These are phyloP conservation scores for Eretmochelys imbricata DNA, from an alignment of 2,113 vertebrate species.

Conservation along the genomic window DNA sequence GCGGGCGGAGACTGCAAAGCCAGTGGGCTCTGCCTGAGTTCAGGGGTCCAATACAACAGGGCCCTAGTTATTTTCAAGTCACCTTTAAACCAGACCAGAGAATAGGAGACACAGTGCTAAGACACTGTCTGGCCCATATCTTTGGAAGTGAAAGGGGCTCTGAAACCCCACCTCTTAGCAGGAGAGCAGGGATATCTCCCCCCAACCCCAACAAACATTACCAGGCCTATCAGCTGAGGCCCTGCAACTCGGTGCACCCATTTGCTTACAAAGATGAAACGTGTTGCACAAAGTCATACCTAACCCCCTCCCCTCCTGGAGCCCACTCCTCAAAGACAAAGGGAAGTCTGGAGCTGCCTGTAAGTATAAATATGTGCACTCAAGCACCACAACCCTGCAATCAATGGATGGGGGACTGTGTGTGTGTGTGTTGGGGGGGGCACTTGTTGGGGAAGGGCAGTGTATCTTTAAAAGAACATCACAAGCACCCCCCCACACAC, in stretches of 20 bases:
- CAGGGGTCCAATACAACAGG: not conserved
- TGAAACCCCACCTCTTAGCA: not conserved
- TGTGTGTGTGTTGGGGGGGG: not conserved
- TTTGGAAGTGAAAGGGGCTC: not conserved
- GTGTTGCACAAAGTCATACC: not conserved
- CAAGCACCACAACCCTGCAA: not conserved
- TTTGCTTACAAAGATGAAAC: not conserved
- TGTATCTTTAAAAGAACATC: not conserved
- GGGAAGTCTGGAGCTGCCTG: not conserved
- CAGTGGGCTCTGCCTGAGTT: not conserved
- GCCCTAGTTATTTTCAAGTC: not conserved
- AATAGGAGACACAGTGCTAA: not conserved
- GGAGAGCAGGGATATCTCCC: not conserved
- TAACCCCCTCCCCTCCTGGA: fast-evolving
- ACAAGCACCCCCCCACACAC: not conserved
- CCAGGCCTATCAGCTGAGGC: not conserved
- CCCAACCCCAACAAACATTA: not conserved
- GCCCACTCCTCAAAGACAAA: not conserved
- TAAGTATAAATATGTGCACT: not conserved
- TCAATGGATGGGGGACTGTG: not conserved
- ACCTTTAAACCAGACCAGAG: not conserved
- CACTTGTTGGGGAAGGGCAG: not conserved
- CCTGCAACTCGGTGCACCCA: not conserved
- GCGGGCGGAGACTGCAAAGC: not conserved
- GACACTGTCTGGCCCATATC: not conserved